A percentile compares a stretch with the other conserved stretches of the same genome.
Conservation (phyloP, 2,113 vertebrate species). For the Uria aalge region DNA sequence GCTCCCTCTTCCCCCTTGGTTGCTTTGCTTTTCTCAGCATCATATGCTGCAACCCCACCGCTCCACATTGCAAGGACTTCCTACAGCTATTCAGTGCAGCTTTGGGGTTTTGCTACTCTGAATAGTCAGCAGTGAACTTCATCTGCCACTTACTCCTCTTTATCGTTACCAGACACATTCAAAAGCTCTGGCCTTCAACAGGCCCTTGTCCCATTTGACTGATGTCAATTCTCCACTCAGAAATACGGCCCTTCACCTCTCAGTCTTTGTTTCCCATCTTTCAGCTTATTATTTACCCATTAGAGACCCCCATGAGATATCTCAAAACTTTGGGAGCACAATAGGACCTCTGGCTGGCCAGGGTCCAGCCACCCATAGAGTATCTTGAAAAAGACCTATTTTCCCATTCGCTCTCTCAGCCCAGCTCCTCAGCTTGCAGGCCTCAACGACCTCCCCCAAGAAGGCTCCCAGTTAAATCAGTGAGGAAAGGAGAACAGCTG, state of each 20-base stretch:
- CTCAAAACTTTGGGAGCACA: not conserved
- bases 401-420: not conserved
- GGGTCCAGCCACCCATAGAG: not conserved
- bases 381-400: not conserved
- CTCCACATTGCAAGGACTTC: not conserved
- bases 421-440: not conserved
- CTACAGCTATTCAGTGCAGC: not conserved
- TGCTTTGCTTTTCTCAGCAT: not conserved
- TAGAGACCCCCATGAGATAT: not conserved
- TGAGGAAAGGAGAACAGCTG: not conserved
- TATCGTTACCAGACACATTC: not conserved
- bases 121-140: not conserved
- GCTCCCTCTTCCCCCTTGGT: not conserved
- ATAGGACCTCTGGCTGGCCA: not conserved
- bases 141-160: not conserved
- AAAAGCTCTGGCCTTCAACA: not conserved
- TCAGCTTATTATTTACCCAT: not conserved
- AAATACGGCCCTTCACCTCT: not conserved
- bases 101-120: not conserved
- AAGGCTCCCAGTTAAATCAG: not conserved
- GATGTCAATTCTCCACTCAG: not conserved
- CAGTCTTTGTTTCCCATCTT: not conserved
- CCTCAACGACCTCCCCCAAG: not conserved
- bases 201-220: not conserved
- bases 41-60: not conserved